A percentile compares a stretch with the other conserved stretches of the same genome.
Conservation (phyloP, 2,113 vertebrate genomes). For the Sorex araneus region DNA sequence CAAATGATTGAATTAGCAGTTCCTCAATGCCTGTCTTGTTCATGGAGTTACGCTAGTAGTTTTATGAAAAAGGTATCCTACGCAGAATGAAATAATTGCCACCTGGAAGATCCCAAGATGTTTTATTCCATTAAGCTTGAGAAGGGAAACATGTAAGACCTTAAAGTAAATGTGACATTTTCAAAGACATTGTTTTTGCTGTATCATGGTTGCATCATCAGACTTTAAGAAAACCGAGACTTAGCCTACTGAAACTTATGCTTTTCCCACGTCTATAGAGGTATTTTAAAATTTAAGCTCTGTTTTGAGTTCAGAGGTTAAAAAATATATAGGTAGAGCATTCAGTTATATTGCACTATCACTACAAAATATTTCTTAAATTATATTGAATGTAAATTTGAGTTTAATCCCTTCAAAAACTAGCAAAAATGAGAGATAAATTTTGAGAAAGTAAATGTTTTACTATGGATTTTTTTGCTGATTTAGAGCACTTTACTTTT, state of each 20-base stretch:
- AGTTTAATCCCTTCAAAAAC: background rate
- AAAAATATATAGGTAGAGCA: background rate
- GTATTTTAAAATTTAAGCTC: background rate
- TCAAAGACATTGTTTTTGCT: background rate
- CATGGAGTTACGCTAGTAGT: background rate
- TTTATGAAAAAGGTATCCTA: background rate
- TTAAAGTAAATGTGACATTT: background rate
- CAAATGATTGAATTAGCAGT: background rate
- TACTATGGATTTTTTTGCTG: background rate
- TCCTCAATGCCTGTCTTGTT: background rate
- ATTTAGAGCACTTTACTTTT: slow-evolving; percentile 39
- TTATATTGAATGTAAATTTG: slow-evolving; percentile 1
- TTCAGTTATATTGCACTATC: background rate
- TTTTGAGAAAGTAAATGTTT: slow-evolving; percentile 45
- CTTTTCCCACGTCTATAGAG: background rate
- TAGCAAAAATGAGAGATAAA: slow-evolving; percentile 11
- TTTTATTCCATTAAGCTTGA: background rate
- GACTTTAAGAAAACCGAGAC: background rate
- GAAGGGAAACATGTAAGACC: background rate
- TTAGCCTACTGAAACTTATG: background rate
- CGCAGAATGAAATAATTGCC: background rate
- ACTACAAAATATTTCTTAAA: slow-evolving; percentile 2
- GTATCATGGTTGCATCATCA: background rate
- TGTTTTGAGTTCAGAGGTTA: background rate
- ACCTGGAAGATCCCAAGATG: background rate